Base-by-base conservation (phyloP, 2,888 invertebrate species). In the Endomychus coccineus region DNA sequence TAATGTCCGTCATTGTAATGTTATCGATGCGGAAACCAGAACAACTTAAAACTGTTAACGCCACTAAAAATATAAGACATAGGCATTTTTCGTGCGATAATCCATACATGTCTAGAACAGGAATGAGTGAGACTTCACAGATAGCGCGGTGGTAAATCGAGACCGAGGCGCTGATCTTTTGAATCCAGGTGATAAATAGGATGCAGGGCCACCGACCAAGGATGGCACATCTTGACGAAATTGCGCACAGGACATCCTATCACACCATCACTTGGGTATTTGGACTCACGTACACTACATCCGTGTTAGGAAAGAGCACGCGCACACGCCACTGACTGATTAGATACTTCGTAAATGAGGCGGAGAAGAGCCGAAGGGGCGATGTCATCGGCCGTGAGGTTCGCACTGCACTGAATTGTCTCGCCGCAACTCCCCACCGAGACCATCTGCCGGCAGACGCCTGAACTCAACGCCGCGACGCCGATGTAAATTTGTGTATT, bases 21-120 rank as follows among this genome's bases (percentile, higher is more conserved):
- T 55, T 62, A 65, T 66, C 65, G 58, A 63, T 65, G 64, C 61
- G 65, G 64, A 64, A 64, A 59, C 63, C 65, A 47, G 64, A 62
- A 61, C 65, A 66, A 62, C 62, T 63, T 50, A 64, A 58, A 55
- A 64, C 53, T 45, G 62, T 59, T 59, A 65, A 58, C 52, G 65
- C 56, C 61, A 64, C 60, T 60, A 66, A 59, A 50, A 64, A 63
- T 58, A 65, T 48, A 58, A 66, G 60, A 63, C 63, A 66, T 61
- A 63, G 60, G 59, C 66, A 66, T 65, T 61, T 64, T 61, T 59
- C 62, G 62, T 58, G 60, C 63, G 62, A 61, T 61, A 62, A 54
- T 59, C 55, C 61, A 62, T 56, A 63, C 65, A 66, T 66, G 64
- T 64, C 63, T 39, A 39, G 32, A 19, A 34, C 30, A 34, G 39